phyloP scores from a whole-genome alignment of 2,797 vertebrate species.

The Discoglossus pictus region DNA sequence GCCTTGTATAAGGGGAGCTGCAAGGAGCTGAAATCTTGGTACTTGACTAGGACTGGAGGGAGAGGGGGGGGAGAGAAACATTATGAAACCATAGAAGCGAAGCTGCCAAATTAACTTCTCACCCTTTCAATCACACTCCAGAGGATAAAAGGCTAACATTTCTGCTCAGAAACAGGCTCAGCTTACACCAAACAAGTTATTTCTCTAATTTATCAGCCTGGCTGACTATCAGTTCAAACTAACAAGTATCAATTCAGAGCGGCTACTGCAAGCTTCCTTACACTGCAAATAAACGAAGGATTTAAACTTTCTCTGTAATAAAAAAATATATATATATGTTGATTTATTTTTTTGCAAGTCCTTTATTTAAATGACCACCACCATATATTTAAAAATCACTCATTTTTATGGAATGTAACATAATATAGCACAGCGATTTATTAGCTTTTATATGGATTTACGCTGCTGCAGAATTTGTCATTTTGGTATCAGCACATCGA shows the following conservation, averaged over 20 bases:
- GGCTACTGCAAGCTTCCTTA: constrained; percentile 35
- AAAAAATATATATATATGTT: too few relatives aligned
- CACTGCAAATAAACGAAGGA: constrained; percentile 22
- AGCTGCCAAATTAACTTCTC: constrained; percentile 99
- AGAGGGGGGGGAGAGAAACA: constrained; percentile 82
- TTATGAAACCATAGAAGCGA: constrained; percentile 97
- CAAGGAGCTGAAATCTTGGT: constrained; percentile 72
- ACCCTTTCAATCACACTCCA: constrained; percentile 99
- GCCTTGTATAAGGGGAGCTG: constrained; percentile 81
- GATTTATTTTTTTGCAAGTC: too few relatives aligned
- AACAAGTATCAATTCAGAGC: constrained; percentile 46
- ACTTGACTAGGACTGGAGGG: constrained; percentile 73
- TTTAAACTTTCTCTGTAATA: too few relatives aligned
- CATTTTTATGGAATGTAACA: too few relatives aligned
- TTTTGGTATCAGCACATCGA: too few relatives aligned
- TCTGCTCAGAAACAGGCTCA: constrained; percentile 81
- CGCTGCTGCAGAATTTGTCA: too few relatives aligned
- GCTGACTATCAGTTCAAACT: constrained; percentile 68
- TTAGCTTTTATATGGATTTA: too few relatives aligned
- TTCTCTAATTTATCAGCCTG: constrained; percentile 75
- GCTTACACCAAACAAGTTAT: constrained; percentile 77
- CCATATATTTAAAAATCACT: too few relatives aligned
- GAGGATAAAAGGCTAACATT: constrained; percentile 91
- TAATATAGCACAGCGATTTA: too few relatives aligned
- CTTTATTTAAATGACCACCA: too few relatives aligned